phyloP scores from a whole-genome alignment of 2,888 invertebrate species.

The Xestia sexstrigata region DNA sequence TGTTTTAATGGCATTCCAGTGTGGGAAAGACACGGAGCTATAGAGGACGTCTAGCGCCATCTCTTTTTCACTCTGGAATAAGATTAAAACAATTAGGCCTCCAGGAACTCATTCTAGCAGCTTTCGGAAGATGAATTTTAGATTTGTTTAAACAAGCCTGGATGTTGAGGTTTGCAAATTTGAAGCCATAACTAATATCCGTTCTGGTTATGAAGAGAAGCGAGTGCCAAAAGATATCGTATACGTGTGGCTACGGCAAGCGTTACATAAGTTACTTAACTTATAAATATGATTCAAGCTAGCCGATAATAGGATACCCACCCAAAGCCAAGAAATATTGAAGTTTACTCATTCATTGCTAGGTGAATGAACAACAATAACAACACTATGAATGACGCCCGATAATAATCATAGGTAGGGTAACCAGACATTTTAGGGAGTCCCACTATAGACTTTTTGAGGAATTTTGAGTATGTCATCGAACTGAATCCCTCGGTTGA shows the following conservation, averaged over 20 bases:
- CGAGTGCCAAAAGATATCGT: conserved; percentile 4
- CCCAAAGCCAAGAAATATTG: background rate
- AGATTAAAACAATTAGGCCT: no score
- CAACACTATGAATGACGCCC: conserved; percentile 31
- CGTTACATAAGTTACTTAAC: background rate
- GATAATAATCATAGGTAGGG: background rate
- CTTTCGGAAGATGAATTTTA: conserved; percentile 44
- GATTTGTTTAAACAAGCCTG: conserved; percentile 58
- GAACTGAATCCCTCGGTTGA: conserved; percentile 25
- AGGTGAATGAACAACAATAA: conserved; percentile 30
- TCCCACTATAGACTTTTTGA: background rate
- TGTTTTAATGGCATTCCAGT: no score
- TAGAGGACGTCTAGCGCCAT: no score
- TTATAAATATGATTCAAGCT: conserved; percentile 9
- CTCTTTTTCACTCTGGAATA: no score
- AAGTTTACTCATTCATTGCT: conserved; percentile 22
- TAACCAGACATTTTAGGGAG: background rate
- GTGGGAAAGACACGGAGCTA: no score
- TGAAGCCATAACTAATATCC: conserved; percentile 25
- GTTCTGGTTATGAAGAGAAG: conserved; percentile 7
- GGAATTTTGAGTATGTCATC: background rate
- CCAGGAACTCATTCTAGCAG: conserved; percentile 60
- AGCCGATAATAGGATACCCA: conserved; percentile 18
- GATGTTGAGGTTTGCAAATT: conserved; percentile 23
- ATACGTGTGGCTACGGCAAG: background rate